Evolutionary conservation across 2,888 invertebrate species (phyloP).

Genomic region (Hermodice carunculata): DNA sequence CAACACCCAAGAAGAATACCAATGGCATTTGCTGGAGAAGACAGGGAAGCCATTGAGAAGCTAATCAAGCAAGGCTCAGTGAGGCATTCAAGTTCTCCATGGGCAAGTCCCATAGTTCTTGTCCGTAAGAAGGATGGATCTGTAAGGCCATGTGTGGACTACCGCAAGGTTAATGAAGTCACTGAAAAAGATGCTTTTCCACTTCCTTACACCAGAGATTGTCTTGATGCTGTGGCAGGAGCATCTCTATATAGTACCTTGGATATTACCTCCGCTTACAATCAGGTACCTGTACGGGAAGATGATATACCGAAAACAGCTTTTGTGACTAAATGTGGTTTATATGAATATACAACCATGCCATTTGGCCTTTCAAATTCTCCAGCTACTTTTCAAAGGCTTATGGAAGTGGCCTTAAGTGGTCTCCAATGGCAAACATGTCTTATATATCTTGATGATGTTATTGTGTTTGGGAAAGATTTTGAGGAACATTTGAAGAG

Average conservation of each 20-base stretch:
- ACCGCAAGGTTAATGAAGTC: constrained; percentile 30
- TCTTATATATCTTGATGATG: constrained; percentile 36
- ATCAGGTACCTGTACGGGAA: constrained; percentile 5
- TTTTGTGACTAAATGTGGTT: constrained; percentile 8
- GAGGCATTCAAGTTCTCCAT: background rate
- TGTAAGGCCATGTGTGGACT: constrained; percentile 38
- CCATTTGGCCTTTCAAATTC: constrained; percentile 9
- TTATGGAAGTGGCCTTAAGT: background rate
- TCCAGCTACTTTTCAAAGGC: background rate
- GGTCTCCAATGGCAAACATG: constrained; percentile 5
- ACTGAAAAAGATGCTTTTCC: constrained; percentile 25
- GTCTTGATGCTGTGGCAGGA: constrained; percentile 22
- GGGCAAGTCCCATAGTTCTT: constrained; percentile 2
- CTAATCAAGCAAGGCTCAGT: background rate
- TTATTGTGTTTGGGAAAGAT: constrained; percentile 27
- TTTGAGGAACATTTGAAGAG: constrained; percentile 27
- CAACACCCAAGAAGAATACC: background rate
- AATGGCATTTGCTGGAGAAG: background rate
- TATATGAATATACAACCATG: background rate
- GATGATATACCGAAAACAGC: constrained; percentile 19
- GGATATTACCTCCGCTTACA: constrained; percentile 23
- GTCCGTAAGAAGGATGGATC: constrained; percentile 17
- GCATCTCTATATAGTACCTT: constrained; percentile 35
- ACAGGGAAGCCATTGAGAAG: background rate
- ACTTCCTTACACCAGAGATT: constrained; percentile 28